Evolutionary conservation across 1,140 invertebrate genomes (phyloP).

Genomic region (Bilobella aurantiaca): DNA sequence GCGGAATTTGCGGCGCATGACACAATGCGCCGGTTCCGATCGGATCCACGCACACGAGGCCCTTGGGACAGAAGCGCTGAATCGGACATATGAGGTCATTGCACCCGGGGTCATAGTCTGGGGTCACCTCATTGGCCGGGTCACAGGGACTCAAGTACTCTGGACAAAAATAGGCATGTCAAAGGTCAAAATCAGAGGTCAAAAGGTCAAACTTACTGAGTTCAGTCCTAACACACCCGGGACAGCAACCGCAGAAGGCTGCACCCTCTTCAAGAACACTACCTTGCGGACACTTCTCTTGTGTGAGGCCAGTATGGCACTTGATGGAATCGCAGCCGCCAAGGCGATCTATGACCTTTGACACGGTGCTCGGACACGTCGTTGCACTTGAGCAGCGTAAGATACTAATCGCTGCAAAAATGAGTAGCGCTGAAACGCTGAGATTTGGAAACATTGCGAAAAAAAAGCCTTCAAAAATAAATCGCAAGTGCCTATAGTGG

Average conservation of each 20-base stretch:
- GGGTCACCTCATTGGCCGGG: background rate
- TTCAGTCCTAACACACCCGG: slow-evolving; percentile 22
- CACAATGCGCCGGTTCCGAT: background rate
- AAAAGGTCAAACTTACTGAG: background rate
- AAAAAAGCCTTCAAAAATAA: no score
- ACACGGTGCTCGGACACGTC: background rate
- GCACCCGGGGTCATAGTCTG: background rate
- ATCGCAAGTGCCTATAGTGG: no score
- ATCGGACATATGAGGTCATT: background rate
- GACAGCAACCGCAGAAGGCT: slow-evolving; percentile 27
- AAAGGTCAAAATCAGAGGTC: background rate
- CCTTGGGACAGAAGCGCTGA: background rate
- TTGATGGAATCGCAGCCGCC: slow-evolving; percentile 14
- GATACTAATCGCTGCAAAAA: background rate
- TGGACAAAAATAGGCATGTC: background rate
- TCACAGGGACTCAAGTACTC: no score
- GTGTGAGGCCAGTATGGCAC: slow-evolving; percentile 13
- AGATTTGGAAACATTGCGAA: no score
- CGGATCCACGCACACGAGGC: background rate
- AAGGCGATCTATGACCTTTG: background rate
- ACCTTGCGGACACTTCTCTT: slow-evolving; percentile 10
- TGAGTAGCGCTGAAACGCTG: no score
- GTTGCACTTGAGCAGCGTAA: background rate
- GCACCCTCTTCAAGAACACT: slow-evolving; percentile 8
- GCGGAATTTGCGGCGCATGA: background rate